These are phyloP conservation scores for honey bee (Apis mellifera) DNA, from an alignment of 1,140 invertebrate genomes.

Conservation along the genomic window Amel_HAv3.1 CM009936.2:9770501-9771000, in stretches of 20 bases:
- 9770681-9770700: background rate
- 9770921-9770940: too few relatives aligned
- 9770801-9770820: background rate
- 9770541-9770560: background rate
- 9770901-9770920: background rate
- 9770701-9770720: background rate
- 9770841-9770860: conserved; percentile 29
- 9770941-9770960: background rate
- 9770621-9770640: background rate
- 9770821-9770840: too few relatives aligned
- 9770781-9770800: conserved; percentile 27
- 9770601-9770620: too few relatives aligned
- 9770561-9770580: background rate
- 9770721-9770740: background rate
- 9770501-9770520: too few relatives aligned
- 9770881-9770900: background rate
- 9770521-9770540: background rate
- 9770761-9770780: conserved; percentile 41
- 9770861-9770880: conserved; percentile 50
- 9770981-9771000: background rate
- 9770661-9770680: background rate
- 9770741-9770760: conserved; percentile 34
- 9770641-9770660: background rate
- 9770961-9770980: background rate
- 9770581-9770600: background rate